These are phyloP conservation scores for Tenodera sinensis DNA, from an alignment of 2,888 invertebrate genomes.

Conservation along the genomic window DNA sequence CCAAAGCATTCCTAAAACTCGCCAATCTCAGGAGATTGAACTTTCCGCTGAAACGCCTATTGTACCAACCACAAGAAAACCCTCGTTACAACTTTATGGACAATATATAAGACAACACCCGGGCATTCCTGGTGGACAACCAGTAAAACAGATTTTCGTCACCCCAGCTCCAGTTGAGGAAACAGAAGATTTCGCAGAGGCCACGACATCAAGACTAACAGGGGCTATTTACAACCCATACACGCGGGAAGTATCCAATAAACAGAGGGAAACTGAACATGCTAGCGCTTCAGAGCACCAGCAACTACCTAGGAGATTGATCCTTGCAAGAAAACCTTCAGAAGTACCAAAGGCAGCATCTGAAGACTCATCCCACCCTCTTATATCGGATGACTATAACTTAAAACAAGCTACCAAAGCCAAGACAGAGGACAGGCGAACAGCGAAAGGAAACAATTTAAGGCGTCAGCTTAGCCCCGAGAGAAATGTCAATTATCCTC, in stretches of 20 bases:
- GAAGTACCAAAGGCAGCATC: not conserved
- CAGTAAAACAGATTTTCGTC: conserved; percentile 1
- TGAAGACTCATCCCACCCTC: not conserved
- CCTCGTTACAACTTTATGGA: conserved; percentile 1
- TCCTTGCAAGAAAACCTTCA: not conserved
- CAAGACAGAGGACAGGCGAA: not conserved
- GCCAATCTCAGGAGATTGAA: not conserved
- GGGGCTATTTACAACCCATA: not conserved
- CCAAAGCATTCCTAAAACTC: not conserved
- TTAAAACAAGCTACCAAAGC: not conserved
- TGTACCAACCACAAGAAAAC: not conserved
- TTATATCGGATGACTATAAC: not conserved
- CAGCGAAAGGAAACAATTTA: conserved; percentile 53
- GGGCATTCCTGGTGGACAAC: not conserved
- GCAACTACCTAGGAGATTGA: not conserved
- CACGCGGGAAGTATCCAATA: not conserved
- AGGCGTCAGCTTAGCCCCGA: conserved; percentile 60
- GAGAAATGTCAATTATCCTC: not conserved
- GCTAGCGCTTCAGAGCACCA: not conserved
- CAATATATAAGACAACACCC: conserved; percentile 17
- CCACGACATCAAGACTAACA: not conserved
- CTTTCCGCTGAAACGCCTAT: not conserved
- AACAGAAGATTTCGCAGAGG: not conserved
- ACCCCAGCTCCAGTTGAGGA: not conserved
- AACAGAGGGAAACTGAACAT: not conserved